phyloP scores from a whole-genome alignment of 2,797 vertebrate species.

The Hypotaenidia okinawae region DNA sequence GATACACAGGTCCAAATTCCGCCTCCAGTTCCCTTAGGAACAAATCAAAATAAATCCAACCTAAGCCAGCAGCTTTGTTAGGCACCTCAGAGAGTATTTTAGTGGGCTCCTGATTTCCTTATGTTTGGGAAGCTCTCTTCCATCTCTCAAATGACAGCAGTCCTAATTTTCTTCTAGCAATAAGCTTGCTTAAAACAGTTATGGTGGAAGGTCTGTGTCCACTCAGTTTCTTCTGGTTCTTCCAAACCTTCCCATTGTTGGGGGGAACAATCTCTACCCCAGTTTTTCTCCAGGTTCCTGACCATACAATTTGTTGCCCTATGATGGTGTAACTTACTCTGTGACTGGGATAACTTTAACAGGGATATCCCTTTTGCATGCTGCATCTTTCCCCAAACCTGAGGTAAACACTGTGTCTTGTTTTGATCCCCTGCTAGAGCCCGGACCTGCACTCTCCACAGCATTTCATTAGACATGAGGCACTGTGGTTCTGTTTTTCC shows the following conservation, averaged over 20 bases:
- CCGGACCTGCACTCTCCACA: not conserved
- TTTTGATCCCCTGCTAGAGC: not conserved
- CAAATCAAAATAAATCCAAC: not conserved
- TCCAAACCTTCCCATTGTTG: not conserved
- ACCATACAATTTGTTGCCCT: not conserved
- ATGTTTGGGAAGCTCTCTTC: not conserved
- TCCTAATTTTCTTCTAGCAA: not conserved
- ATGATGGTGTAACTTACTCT: not conserved
- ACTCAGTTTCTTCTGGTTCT: not conserved
- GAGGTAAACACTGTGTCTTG: not conserved
- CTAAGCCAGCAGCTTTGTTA: not conserved
- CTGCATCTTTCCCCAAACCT: not conserved
- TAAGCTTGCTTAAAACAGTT: not conserved
- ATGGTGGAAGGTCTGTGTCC: not conserved
- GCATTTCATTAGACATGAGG: not conserved
- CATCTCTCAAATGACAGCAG: accelerated
- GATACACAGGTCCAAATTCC: not conserved
- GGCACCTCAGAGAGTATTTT: not conserved
- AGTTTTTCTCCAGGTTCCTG: not conserved
- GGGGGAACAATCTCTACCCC: not conserved
- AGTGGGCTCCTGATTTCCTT: not conserved
- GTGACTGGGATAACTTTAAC: not conserved
- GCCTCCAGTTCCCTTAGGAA: not conserved
- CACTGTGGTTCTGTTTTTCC: not conserved
- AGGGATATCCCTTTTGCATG: not conserved